Evolutionary conservation across 2,888 invertebrate species (phyloP).

Genomic region (Amphipoea lucens): DNA sequence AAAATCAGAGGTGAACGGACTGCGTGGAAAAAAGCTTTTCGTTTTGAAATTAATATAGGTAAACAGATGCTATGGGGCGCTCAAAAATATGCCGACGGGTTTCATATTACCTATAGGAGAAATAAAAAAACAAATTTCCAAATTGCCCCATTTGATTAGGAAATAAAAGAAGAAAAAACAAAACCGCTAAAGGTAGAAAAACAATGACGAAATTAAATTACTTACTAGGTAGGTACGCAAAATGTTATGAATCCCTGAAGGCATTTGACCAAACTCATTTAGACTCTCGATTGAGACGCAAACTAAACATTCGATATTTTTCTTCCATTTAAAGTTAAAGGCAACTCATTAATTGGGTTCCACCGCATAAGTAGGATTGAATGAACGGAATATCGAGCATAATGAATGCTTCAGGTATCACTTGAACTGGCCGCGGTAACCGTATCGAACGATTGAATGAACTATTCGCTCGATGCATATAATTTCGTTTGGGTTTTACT

Average conservation of each 20-base stretch:
- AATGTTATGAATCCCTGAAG: constrained; percentile 48
- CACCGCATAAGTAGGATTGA: constrained; percentile 27
- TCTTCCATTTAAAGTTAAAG: constrained; percentile 50
- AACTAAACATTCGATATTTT: constrained; percentile 57
- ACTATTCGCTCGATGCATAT: constrained; percentile 26
- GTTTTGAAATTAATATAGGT: constrained; percentile 2
- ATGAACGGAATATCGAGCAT: constrained; percentile 44
- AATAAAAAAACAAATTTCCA: not conserved
- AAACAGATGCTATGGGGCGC: constrained; percentile 1
- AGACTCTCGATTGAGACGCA: constrained; percentile 36
- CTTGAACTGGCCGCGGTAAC: constrained; percentile 46
- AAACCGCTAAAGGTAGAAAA: constrained; percentile 9
- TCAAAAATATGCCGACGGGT: constrained; percentile 5
- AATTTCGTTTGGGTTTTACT: constrained; percentile 35
- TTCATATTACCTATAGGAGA: not conserved
- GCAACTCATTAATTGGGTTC: constrained; percentile 54
- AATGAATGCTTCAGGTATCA: constrained; percentile 56
- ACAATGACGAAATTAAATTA: constrained; percentile 36
- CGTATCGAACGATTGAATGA: constrained; percentile 49
- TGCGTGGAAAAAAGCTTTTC: not conserved
- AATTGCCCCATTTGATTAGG: not conserved
- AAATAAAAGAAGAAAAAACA: constrained; percentile 15
- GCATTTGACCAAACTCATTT: constrained; percentile 48
- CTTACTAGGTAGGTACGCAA: not conserved
- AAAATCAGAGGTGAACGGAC: not conserved